Conservation (phyloP, 1,140 invertebrate genomes). For the Diorhabda elongata region DNA sequence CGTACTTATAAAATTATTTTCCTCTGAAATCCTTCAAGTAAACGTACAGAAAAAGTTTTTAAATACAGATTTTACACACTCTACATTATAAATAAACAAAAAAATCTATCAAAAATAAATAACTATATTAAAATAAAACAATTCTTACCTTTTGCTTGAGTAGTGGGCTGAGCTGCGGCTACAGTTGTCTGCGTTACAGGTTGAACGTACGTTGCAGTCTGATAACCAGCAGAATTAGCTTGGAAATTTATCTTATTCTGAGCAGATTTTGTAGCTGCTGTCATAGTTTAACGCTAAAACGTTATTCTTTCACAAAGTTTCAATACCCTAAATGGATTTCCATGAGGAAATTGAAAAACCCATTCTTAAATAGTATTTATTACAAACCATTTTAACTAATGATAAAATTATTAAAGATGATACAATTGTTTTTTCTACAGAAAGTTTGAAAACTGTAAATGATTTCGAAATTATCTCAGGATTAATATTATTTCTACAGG, state of each 20-base stretch:
- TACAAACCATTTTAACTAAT: neutral
- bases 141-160: constrained; percentile 48
- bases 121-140: too few relatives aligned
- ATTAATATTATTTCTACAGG: too few relatives aligned
- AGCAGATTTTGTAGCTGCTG: constrained; percentile 45
- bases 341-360: neutral
- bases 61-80: too few relatives aligned
- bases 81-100: too few relatives aligned
- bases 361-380: neutral
- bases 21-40: too few relatives aligned
- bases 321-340: neutral
- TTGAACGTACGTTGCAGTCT: constrained; percentile 43
- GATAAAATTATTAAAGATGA: neutral
- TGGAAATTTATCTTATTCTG: constrained; percentile 48
- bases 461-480: neutral
- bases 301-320: neutral
- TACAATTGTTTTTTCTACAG: neutral
- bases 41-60: too few relatives aligned
- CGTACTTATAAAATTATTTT: too few relatives aligned
- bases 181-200: constrained; percentile 46
- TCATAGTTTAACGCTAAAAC: constrained; percentile 15
- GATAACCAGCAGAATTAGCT: constrained; percentile 31
- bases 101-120: too few relatives aligned
- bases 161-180: constrained; percentile 46
- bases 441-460: neutral